Conservation (phyloP, 2,888 invertebrate genomes). For the Sipha maydis region DNA sequence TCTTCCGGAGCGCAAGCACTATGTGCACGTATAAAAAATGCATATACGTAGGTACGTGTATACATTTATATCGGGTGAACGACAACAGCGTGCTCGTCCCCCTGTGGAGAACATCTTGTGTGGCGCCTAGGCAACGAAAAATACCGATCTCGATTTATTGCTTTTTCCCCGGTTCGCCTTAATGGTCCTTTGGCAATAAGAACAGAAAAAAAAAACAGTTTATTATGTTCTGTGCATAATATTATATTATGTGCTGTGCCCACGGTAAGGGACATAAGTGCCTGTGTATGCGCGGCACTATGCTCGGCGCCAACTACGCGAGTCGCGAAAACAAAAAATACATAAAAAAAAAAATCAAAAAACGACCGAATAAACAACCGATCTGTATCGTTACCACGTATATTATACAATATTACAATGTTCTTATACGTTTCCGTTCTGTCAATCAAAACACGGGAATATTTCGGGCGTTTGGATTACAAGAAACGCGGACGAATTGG, state of each 20-base stretch:
- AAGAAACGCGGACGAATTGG: not conserved
- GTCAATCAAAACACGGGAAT: not conserved
- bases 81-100: constrained; percentile 43
- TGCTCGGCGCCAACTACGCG: too few relatives aligned
- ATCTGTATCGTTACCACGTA: too few relatives aligned
- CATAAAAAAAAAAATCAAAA: not conserved
- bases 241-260: not conserved
- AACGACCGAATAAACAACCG: not conserved
- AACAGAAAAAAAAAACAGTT: not conserved
- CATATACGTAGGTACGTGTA: not conserved
- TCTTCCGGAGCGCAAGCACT: not conserved
- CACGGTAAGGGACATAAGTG: not conserved
- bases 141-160: constrained; percentile 53
- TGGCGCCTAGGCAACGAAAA: constrained; percentile 41
- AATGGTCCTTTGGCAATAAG: constrained; percentile 11
- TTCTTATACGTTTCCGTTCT: not conserved
- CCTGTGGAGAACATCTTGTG: constrained; percentile 59
- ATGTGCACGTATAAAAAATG: not conserved
- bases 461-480: not conserved
- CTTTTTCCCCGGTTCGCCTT: constrained; percentile 24
- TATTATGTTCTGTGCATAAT: not conserved
- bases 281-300: not conserved
- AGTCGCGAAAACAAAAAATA: not conserved
- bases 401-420: too few relatives aligned
- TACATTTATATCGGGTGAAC: not conserved